A percentile compares a stretch with the other conserved stretches of the same genome.
Conservation (phyloP, 2,888 invertebrate species). For the Syrphus vitripennis region DNA sequence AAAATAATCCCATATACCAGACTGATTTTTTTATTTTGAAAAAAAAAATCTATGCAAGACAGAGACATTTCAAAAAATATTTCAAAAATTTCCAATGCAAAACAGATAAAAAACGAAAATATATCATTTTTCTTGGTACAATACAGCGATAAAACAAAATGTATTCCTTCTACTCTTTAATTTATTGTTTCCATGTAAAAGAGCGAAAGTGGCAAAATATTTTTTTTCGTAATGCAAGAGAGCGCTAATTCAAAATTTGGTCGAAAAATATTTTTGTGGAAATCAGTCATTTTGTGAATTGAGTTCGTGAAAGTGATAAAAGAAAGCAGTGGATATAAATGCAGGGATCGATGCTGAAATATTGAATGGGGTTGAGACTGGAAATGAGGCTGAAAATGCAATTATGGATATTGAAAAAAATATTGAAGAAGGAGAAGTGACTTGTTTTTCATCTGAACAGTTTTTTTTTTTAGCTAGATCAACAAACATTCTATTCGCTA, state of each 20-base stretch:
- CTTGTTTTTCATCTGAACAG: background rate
- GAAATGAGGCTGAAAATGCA: background rate
- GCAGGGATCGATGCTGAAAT: background rate
- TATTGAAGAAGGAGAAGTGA: constrained; percentile 17
- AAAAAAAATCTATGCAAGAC: background rate
- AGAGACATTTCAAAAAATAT: background rate
- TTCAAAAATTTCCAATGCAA: constrained; percentile 9
- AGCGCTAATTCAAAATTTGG: constrained; percentile 11
- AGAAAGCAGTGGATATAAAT: background rate
- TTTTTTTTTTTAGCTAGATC: background rate
- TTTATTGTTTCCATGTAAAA: background rate
- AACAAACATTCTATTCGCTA: constrained; percentile 7
- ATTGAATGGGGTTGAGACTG: background rate
- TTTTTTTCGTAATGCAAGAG: background rate
- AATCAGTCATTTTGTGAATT: constrained; percentile 1
- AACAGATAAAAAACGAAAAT: constrained; percentile 8
- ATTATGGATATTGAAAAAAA: background rate
- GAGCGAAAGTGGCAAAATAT: background rate
- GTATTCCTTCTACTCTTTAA: background rate
- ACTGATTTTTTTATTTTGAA: background rate
- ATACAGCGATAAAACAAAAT: constrained; percentile 25
- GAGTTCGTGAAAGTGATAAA: too few relatives aligned
- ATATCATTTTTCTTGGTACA: background rate
- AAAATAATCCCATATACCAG: background rate
- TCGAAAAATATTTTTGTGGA: background rate